A percentile compares a stretch with the other conserved stretches of the same genome.
Evolutionary conservation across 2,113 vertebrate species (phyloP).

Genomic region (Otus sunia): DNA sequence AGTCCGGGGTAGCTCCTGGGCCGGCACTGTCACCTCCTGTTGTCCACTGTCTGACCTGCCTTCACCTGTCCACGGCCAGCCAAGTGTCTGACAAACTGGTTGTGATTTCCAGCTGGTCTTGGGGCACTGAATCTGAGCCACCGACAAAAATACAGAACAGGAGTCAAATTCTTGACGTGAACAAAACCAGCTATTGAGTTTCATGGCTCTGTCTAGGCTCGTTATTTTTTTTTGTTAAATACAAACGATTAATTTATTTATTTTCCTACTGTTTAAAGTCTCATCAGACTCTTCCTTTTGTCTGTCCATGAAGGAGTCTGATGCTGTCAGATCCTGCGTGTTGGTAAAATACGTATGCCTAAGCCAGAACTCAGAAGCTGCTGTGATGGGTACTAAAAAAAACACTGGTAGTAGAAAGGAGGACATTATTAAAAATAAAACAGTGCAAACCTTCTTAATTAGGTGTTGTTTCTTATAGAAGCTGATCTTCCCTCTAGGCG

Average conservation of each 20-base stretch:
- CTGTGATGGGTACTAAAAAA: background rate
- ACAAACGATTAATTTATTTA: background rate
- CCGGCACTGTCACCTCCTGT: background rate
- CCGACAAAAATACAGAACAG: accelerated
- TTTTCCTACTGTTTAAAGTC: background rate
- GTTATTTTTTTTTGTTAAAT: background rate
- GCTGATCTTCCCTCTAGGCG: background rate
- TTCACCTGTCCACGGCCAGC: background rate
- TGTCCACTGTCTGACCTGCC: accelerated
- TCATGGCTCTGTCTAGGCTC: background rate
- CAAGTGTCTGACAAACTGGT: background rate
- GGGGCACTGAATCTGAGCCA: background rate
- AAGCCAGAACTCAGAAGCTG: background rate
- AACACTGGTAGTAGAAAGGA: background rate
- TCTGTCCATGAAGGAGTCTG: background rate
- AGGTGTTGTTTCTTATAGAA: background rate
- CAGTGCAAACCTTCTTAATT: slow-evolving; percentile 28
- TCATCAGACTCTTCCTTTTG: background rate
- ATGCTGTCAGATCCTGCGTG: background rate
- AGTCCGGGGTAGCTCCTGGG: background rate
- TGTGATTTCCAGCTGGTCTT: background rate
- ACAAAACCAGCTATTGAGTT: background rate
- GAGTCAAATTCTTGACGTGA: background rate
- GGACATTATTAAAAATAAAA: background rate
- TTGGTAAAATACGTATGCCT: accelerated